Evolutionary conservation across 2,113 vertebrate species (phyloP), one percentile per base, ranked within the genome.

Genomic region (Origma solitaria): DNA sequence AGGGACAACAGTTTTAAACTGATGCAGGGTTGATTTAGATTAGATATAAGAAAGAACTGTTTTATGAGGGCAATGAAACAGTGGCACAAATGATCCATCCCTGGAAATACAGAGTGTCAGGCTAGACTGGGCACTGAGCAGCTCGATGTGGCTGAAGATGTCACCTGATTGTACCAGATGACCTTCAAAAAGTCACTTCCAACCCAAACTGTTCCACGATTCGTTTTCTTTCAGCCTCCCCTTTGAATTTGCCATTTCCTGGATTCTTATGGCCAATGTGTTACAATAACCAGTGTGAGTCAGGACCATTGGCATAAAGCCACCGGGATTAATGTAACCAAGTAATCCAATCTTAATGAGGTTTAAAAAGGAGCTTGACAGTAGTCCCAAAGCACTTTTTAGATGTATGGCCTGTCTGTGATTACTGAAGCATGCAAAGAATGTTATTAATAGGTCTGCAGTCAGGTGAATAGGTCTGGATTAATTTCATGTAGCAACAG

Each of bases 291-390:
- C 31, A 20, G 30, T 54, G 4, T 18, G 64, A 92, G 44, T 84
- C 82, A 83, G 44, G 88, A 69, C 40, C 81, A 27, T 45, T 78
- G 83, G 86, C 89, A 18, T 28, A 64, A 92, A 5, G 73, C 82
- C 44, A 11, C 35, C n/a, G 45, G 82, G 61, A 94, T 95, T 95
- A 95, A 87, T 68, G 92, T 86, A 95, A 79, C 50, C 53, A 62
- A 94, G 72, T 97, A 97, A 97, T 97, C 95, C 96, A 92, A 57
- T 92, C 90, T 96, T 97, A 95, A 97, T 96, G 94, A 97, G 86
- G 33, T 97, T 95, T 95, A 57, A 91, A 97, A 97, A 78, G 81
- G 75, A 94, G 88, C 47, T 97, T 93, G 91, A 83, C 70, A 88
- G 89, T 50, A 58, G 92, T 83, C 91, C 58, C 90, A 58, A 84